These are phyloP conservation scores for Metaphire vulgaris DNA, from an alignment of 1,140 invertebrate species.

Conservation along the genomic window DNA sequence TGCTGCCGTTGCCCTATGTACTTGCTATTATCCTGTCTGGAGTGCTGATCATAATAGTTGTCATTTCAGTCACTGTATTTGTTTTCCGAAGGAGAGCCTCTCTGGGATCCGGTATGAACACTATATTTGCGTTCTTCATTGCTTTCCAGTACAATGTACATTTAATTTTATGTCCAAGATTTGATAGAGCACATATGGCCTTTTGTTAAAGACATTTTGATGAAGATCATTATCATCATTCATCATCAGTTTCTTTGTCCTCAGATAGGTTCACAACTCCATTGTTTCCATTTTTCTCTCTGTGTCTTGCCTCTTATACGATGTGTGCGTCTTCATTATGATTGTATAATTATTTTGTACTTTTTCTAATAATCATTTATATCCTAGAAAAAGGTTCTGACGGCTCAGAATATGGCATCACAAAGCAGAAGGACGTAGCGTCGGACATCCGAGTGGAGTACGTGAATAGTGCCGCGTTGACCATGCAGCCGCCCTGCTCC, in stretches of 20 bases:
- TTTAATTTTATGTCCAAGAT: background rate
- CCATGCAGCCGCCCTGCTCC: background rate
- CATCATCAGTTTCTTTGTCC: background rate
- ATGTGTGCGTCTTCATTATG: background rate
- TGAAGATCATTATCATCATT: background rate
- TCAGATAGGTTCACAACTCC: background rate
- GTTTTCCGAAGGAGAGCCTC: slow-evolving; percentile 55
- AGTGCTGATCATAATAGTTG: slow-evolving; percentile 59
- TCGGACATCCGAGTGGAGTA: background rate
- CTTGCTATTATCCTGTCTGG: slow-evolving; percentile 61
- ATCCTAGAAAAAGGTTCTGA: background rate
- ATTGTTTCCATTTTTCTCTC: background rate
- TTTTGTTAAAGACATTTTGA: background rate
- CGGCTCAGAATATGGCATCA: background rate
- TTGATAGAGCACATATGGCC: background rate
- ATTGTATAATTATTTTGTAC: background rate
- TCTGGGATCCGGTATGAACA: slow-evolving; percentile 13
- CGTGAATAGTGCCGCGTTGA: background rate
- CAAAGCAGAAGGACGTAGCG: background rate
- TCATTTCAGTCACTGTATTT: slow-evolving; percentile 60
- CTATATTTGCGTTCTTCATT: no score
- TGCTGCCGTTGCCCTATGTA: slow-evolving; percentile 60
- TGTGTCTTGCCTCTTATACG: background rate
- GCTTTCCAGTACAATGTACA: background rate
- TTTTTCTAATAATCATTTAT: background rate